Conservation (phyloP, 2,797 vertebrate species). For the Channallabes apus region DNA sequence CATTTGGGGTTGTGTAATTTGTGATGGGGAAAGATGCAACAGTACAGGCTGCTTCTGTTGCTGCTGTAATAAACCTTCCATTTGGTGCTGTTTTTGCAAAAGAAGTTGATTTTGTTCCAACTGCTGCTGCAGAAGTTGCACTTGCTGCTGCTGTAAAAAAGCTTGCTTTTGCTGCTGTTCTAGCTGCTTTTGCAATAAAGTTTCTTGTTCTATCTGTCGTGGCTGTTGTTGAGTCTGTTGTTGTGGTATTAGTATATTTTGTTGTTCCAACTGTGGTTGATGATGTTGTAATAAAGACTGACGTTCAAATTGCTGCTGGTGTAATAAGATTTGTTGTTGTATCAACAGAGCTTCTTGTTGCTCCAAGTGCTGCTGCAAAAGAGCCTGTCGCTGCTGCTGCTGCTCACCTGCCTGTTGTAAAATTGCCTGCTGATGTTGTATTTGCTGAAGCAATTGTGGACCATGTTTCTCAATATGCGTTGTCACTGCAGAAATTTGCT, state of each 20-base stretch:
- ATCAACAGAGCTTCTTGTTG: conserved; percentile 60
- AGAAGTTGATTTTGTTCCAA: conserved; percentile 58
- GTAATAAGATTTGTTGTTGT: conserved; percentile 62
- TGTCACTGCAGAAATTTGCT: conserved; percentile 36
- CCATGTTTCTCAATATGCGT: conserved; percentile 62
- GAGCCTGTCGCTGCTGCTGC: conserved; percentile 50
- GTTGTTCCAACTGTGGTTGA: conserved; percentile 52
- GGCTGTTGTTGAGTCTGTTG: conserved; percentile 65
- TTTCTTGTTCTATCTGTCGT: conserved; percentile 63
- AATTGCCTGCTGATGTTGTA: conserved; percentile 47
- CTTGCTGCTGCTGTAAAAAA: conserved; percentile 63
- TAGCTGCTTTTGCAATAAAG: conserved; percentile 53
- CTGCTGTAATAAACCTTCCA: conserved; percentile 44
- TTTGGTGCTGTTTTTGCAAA: conserved; percentile 61
- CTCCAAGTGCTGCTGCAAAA: conserved; percentile 56
- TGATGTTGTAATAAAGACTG: conserved; percentile 49
- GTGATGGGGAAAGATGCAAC: not conserved
- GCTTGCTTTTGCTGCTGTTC: conserved; percentile 65
- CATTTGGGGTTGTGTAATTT: conserved; percentile 32
- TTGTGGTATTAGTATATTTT: conserved; percentile 42
- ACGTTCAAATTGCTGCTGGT: conserved; percentile 67
- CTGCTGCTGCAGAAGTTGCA: conserved; percentile 59
- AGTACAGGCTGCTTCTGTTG: conserved; percentile 40
- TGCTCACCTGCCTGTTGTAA: conserved; percentile 32
- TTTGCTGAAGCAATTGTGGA: conserved; percentile 42